Evolutionary conservation across 2,888 invertebrate species (phyloP).

Genomic region (Scelioninae gen. 2): DNA sequence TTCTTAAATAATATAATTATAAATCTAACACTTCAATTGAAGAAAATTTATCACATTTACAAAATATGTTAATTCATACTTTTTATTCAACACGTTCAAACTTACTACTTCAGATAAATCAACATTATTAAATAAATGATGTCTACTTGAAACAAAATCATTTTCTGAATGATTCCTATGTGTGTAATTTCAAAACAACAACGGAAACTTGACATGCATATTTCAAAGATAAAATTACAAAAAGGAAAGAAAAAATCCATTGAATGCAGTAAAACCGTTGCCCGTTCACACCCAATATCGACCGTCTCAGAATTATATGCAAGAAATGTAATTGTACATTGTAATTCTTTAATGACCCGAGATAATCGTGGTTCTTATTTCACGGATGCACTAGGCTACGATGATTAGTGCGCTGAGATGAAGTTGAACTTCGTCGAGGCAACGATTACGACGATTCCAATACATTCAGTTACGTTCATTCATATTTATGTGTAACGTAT

Average conservation of each 20-base stretch:
- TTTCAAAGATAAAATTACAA: slow-evolving; percentile 32
- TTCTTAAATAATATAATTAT: background rate
- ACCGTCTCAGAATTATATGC: slow-evolving; percentile 48
- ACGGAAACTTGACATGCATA: slow-evolving; percentile 51
- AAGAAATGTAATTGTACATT: slow-evolving; percentile 47
- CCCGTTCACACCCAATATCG: slow-evolving; percentile 57
- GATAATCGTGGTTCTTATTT: slow-evolving; percentile 49
- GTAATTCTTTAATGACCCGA: slow-evolving; percentile 45
- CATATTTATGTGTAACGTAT: slow-evolving; percentile 55
- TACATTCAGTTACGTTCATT: slow-evolving; percentile 55
- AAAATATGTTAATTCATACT: too few relatives aligned
- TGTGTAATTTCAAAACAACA: slow-evolving; percentile 11
- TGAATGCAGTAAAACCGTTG: slow-evolving; percentile 54
- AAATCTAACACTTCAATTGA: background rate
- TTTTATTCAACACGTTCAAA: too few relatives aligned
- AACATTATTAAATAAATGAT: too few relatives aligned
- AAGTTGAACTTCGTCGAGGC: slow-evolving; percentile 50
- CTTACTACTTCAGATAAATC: too few relatives aligned
- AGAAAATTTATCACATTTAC: too few relatives aligned
- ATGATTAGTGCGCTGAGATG: slow-evolving; percentile 53
- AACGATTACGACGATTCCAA: slow-evolving; percentile 41
- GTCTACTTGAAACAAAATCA: slow-evolving; percentile 8
- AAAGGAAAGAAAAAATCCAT: slow-evolving; percentile 1
- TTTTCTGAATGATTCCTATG: slow-evolving; percentile 20
- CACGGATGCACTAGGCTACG: slow-evolving; percentile 50